Conservation (phyloP, 2,797 vertebrate genomes). For the Otolemur crassicaudatus region DNA sequence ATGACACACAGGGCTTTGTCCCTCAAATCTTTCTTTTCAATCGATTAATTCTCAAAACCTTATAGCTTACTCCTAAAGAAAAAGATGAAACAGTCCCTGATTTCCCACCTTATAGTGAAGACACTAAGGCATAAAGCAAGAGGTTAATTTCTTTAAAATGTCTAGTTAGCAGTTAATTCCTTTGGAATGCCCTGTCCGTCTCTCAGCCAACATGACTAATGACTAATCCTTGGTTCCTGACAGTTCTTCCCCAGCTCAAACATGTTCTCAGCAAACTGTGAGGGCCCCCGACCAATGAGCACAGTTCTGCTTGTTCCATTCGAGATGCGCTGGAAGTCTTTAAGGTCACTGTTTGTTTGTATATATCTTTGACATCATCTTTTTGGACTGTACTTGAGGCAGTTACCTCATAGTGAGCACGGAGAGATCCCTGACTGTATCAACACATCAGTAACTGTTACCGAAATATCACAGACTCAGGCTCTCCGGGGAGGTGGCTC, state of each 20-base stretch:
- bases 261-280: slow-evolving; percentile 41
- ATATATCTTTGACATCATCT: slow-evolving; percentile 73
- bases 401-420: slow-evolving; percentile 61
- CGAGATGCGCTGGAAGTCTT: neutral
- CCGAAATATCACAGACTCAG: slow-evolving; percentile 45
- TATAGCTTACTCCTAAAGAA: neutral
- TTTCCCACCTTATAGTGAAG: neutral
- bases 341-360: slow-evolving; percentile 60
- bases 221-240: slow-evolving; percentile 60
- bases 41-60: neutral
- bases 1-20: neutral
- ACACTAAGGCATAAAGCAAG: slow-evolving; percentile 10
- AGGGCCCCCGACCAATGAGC: slow-evolving; percentile 37
- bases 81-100: neutral
- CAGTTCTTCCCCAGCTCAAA: slow-evolving; percentile 32
- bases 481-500: slow-evolving; percentile 54
- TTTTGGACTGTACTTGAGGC: slow-evolving; percentile 59
- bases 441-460: slow-evolving; percentile 69
- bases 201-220: slow-evolving; percentile 35
- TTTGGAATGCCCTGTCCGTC: slow-evolving; percentile 34
- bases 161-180: slow-evolving; percentile 42
- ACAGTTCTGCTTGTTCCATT: neutral
- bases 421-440: slow-evolving; percentile 42
- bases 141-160: slow-evolving; percentile 41
- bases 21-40: slow-evolving; percentile 29